A percentile compares a stretch with the other conserved stretches of the same genome.
Evolutionary conservation across 2,888 invertebrate species (phyloP).

Genomic region (Dryomyza anilis): DNA sequence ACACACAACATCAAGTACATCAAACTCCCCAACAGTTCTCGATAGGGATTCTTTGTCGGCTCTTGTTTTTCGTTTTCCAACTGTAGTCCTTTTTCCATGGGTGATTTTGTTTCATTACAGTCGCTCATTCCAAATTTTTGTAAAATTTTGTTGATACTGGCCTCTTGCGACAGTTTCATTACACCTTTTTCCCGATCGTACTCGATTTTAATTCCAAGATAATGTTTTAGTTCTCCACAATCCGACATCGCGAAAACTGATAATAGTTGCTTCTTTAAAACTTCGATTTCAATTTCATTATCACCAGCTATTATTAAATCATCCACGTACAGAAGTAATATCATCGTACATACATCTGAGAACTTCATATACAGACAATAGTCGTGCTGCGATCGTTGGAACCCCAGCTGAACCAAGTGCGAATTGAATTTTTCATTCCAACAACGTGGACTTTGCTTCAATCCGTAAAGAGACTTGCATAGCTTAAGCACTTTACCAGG

Average conservation of each 20-base stretch:
- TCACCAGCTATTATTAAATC: not conserved
- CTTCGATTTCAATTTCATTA: not conserved
- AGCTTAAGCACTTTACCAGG: not conserved
- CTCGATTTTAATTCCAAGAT: too few relatives aligned
- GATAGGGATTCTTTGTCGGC: too few relatives aligned
- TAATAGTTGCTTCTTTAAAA: not conserved
- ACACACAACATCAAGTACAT: too few relatives aligned
- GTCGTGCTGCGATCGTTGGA: too few relatives aligned
- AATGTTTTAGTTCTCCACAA: not conserved
- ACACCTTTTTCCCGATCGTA: not conserved
- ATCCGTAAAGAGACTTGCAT: not conserved
- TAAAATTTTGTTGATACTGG: not conserved
- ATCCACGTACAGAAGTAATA: too few relatives aligned
- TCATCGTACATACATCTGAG: too few relatives aligned
- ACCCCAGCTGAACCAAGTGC: not conserved
- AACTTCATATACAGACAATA: too few relatives aligned
- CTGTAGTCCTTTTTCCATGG: too few relatives aligned
- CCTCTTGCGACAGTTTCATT: not conserved
- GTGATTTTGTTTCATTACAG: not conserved
- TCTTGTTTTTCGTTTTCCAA: too few relatives aligned
- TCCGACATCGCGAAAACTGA: not conserved
- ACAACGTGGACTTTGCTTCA: too few relatives aligned
- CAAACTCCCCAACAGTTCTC: too few relatives aligned
- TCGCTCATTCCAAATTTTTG: constrained; percentile 1
- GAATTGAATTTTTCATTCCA: constrained; percentile 3